phyloP scores from a whole-genome alignment of 2,888 invertebrate species.

The Dorcus hopei region DNA sequence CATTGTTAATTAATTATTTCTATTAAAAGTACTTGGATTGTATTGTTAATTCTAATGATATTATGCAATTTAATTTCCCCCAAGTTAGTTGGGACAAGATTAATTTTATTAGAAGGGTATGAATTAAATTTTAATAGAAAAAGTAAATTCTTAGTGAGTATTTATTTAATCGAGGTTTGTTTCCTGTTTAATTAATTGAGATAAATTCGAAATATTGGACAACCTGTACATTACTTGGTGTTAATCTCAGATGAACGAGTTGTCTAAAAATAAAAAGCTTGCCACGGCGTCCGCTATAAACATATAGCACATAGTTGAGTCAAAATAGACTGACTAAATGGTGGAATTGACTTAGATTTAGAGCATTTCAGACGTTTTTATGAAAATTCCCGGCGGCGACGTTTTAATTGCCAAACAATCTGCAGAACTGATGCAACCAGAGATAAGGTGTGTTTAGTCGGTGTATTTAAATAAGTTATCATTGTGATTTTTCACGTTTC shows the following conservation, averaged over 20 bases:
- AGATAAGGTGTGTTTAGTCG: background rate
- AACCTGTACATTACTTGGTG: background rate
- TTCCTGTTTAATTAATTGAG: no score
- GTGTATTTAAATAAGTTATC: background rate
- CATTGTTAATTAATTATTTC: no score
- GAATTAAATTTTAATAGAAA: no score
- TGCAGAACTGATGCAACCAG: background rate
- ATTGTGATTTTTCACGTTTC: background rate
- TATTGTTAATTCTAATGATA: no score
- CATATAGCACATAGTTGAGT: constrained; percentile 43
- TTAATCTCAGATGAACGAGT: constrained; percentile 33
- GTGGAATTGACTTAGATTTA: constrained; percentile 30
- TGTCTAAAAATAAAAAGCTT: constrained; percentile 46
- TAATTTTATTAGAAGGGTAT: no score
- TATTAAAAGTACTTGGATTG: no score
- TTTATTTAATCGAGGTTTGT: no score
- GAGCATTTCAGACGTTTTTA: constrained; percentile 9
- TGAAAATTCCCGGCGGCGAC: background rate
- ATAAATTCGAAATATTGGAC: no score
- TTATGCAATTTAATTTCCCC: no score
- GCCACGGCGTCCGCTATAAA: constrained; percentile 42
- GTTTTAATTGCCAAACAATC: background rate
- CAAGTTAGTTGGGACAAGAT: no score
- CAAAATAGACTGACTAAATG: constrained; percentile 39
- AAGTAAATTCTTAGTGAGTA: no score